A percentile compares a stretch with the other conserved stretches of the same genome.
phyloP scores from a whole-genome alignment of 2,113 vertebrate species.

The Silurus glanis region DNA sequence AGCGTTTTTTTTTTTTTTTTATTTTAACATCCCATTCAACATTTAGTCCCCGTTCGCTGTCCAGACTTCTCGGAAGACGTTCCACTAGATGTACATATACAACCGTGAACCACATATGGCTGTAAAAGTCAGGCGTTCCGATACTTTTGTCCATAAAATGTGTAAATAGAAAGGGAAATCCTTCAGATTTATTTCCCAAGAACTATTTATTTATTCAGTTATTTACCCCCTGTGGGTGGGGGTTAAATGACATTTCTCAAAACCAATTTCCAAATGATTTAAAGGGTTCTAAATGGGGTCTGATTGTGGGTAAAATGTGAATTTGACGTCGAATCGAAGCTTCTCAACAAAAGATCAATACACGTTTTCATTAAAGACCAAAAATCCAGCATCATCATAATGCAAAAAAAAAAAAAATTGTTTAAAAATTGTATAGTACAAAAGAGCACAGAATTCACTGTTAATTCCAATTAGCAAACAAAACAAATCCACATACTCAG shows the following conservation, averaged over 20 bases:
- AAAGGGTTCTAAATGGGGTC: neutral
- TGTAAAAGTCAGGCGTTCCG: too few relatives aligned
- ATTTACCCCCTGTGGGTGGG: too few relatives aligned
- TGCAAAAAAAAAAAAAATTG: neutral
- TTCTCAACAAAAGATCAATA: neutral
- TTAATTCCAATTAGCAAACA: neutral
- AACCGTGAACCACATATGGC: too few relatives aligned
- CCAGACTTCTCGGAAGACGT: too few relatives aligned
- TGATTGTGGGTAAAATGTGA: neutral
- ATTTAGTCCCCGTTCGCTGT: too few relatives aligned
- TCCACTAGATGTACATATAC: too few relatives aligned
- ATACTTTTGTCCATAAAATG: too few relatives aligned
- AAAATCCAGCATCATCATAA: neutral
- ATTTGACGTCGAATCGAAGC: neutral
- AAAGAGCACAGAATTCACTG: neutral
- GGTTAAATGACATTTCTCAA: neutral
- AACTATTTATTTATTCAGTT: neutral
- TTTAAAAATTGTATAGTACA: neutral
- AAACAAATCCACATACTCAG: neutral
- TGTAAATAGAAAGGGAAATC: too few relatives aligned
- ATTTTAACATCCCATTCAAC: too few relatives aligned
- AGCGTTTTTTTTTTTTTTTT: too few relatives aligned
- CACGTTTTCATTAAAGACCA: neutral
- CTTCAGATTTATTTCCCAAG: neutral
- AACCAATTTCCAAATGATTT: too few relatives aligned